Evolutionary conservation across 1,140 invertebrate genomes (phyloP).

Genomic region (Phortica variegata): DNA sequence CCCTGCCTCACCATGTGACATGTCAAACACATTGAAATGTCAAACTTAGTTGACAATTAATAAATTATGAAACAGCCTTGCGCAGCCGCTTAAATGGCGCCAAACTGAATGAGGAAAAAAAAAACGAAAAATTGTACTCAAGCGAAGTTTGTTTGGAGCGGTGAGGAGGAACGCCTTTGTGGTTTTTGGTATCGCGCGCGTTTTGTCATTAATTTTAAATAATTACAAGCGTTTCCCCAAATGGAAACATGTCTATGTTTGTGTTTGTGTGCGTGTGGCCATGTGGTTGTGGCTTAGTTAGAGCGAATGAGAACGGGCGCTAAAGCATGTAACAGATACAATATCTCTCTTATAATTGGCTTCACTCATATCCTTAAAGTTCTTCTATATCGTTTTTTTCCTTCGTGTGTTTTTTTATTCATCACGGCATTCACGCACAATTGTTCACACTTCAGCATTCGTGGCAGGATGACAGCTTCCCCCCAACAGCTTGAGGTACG

Average conservation of each 20-base stretch:
- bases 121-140: too few relatives aligned
- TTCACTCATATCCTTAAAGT: constrained; percentile 35
- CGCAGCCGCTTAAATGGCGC: constrained; percentile 42
- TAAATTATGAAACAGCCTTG: constrained; percentile 39
- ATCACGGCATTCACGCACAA: constrained; percentile 13
- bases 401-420: too few relatives aligned
- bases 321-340: too few relatives aligned
- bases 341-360: constrained; percentile 48
- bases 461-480: constrained; percentile 6
- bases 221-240: constrained; percentile 32
- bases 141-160: too few relatives aligned
- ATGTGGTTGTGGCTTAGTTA: background rate
- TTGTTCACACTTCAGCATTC: constrained; percentile 52
- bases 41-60: constrained; percentile 55
- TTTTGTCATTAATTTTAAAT: constrained; percentile 50
- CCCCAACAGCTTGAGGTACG: background rate
- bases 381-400: too few relatives aligned
- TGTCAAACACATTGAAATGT: constrained; percentile 45
- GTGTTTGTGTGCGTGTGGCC: constrained; percentile 17
- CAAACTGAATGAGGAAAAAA: constrained; percentile 13
- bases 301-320: too few relatives aligned
- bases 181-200: too few relatives aligned
- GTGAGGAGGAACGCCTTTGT: too few relatives aligned
- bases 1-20: background rate
- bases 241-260: constrained; percentile 18